These are phyloP conservation scores for Pristionchus entomophagus DNA, from an alignment of 2,888 invertebrate species.

Conservation along the genomic window DNA sequence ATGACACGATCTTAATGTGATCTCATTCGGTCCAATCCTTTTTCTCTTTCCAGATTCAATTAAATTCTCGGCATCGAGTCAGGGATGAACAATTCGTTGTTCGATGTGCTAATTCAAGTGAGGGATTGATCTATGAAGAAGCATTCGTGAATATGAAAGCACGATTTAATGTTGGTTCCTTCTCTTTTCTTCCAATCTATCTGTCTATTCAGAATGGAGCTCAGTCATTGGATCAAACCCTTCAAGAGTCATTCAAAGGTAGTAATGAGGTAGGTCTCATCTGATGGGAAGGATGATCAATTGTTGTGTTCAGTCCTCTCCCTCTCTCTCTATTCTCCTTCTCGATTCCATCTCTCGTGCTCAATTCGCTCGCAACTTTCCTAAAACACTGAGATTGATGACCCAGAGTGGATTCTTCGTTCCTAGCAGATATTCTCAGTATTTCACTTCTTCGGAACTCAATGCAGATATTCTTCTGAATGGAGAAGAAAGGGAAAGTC, in stretches of 20 bases:
- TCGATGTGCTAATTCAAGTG: slow-evolving; percentile 3
- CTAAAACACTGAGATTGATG: slow-evolving; percentile 16
- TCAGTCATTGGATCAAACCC: background rate
- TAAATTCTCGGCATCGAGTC: background rate
- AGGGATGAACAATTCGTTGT: slow-evolving; percentile 42
- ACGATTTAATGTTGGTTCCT: background rate
- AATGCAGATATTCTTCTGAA: slow-evolving; percentile 13
- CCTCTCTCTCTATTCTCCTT: slow-evolving; percentile 25
- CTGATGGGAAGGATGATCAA: too few species aligned
- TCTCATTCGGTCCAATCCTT: background rate
- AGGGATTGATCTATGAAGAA: slow-evolving; percentile 33
- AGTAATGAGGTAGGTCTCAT: background rate
- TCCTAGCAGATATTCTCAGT: slow-evolving; percentile 44
- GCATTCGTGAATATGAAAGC: slow-evolving; percentile 23
- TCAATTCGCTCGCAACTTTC: slow-evolving; percentile 24
- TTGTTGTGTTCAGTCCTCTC: background rate
- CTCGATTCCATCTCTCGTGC: slow-evolving; percentile 14
- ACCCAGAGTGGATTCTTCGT: slow-evolving; percentile 23
- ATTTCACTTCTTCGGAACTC: background rate
- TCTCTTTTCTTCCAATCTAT: too few species aligned
- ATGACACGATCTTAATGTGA: background rate
- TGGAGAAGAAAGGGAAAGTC: background rate
- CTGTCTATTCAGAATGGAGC: too few species aligned
- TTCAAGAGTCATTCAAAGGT: background rate
- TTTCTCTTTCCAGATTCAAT: slow-evolving; percentile 16